Evolutionary conservation across 1,140 invertebrate genomes (phyloP), one percentile per base, ranked within the genome.

Genomic region (Pentalonia nigronervosa): DNA sequence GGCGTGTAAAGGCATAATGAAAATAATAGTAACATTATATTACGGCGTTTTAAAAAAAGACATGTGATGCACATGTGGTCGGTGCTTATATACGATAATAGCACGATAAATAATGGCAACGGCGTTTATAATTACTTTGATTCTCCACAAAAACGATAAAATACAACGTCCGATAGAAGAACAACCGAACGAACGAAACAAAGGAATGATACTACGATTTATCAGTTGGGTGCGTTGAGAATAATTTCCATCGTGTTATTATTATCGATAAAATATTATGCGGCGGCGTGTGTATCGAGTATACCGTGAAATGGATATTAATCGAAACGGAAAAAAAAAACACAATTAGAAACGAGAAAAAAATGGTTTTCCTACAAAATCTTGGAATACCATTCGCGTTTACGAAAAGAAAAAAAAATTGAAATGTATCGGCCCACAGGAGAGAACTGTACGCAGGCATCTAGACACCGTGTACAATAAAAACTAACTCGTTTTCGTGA

Each of bases 11-110:
- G 45, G 34, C 53, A 90, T 90, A 90, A 67, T 45, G 53, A 90
- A 90, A 67, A 90, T 67, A 67, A 90, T 90, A 90, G 53, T 45
- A 90, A 90, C 89, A 67, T 90, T 90, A 90, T 90, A 67, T 90
- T 90, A 53, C 25, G 6, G 53, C 11, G 56, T 60, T 89, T 60
- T 60, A 90, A 90, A 90, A 90, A 90, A 90, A 90, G 56, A 90
- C 89, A 90, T 20, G 89, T 45, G 89, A 90, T 36, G 89, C 89
- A 90, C 89, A 90, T 90, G 56, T 90, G 89, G 88, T 89, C 23
- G 47, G 47, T 60, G 88, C 50, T 90, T 90, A 47, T 88, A 88
- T 53, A 45, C 53, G 89, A 67, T 90, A 67, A 90, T 89, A 36
- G 88, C 88, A 34, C 88, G 88, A 89, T 89, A 89, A 89, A 89